phyloP scores from a whole-genome alignment of 2,797 vertebrate species.

The Malurus splendens region DNA sequence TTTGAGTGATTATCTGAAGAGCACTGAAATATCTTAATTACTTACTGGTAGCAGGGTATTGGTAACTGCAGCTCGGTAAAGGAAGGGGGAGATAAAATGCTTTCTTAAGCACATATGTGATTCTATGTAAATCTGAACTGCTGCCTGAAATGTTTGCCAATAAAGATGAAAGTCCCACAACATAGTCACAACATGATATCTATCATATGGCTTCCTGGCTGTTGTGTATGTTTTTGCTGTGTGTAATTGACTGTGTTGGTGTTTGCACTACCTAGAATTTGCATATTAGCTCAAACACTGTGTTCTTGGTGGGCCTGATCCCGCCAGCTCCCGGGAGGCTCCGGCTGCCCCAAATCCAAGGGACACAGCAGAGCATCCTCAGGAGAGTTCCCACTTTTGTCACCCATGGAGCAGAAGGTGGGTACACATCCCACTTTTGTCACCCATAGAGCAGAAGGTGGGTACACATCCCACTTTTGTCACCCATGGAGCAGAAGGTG shows the following conservation, averaged over 20 bases:
- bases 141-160: slow-evolving; percentile 77
- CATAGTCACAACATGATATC: slow-evolving; percentile 71
- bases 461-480: neutral
- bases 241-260: slow-evolving; percentile 56
- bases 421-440: neutral
- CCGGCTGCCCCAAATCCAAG: neutral
- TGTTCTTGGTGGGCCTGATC: neutral
- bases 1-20: slow-evolving; percentile 30
- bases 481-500: neutral
- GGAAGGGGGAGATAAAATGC: slow-evolving; percentile 56
- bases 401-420: neutral
- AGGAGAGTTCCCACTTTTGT: neutral
- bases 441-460: neutral
- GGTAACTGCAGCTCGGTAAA: slow-evolving; percentile 47
- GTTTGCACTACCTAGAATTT: slow-evolving; percentile 63
- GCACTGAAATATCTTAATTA: slow-evolving; percentile 10
- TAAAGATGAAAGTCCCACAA: slow-evolving; percentile 71
- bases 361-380: neutral
- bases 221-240: slow-evolving; percentile 64
- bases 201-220: slow-evolving; percentile 72
- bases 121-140: slow-evolving; percentile 72
- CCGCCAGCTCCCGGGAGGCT: neutral
- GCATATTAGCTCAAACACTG: slow-evolving; percentile 44
- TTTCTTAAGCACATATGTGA: slow-evolving; percentile 76
- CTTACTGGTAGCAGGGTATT: slow-evolving; percentile 24